Base-by-base conservation (phyloP, 2,113 vertebrate genomes). In the Orcinus orca region DNA sequence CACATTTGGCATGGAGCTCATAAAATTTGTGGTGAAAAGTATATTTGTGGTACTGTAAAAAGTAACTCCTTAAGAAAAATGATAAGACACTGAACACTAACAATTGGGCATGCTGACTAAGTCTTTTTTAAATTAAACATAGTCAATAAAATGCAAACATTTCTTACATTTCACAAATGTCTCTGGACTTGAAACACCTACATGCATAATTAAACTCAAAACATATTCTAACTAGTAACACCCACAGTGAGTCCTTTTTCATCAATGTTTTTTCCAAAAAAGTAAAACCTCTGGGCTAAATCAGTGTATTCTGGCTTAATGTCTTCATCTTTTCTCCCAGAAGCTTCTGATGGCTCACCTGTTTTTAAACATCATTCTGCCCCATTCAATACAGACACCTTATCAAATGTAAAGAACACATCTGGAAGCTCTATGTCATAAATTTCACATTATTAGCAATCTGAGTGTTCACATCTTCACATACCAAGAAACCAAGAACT, bases 111-210 rank as follows among this genome's bases (percentile, higher is more conserved):
- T 80, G 76, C 23, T n/a, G 62, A 73, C 68, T 38, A 83, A 93
- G 44, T 36, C 31, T 50, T 95, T 14, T 92, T 71, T 33, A 12
- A 53, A 96, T 18, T 74, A 44, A 89, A 29, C 25, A 71, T 41
- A 85, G 55, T 80, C 85, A 85, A 74, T 82, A 82, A 67, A 67
- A 67, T 38, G 65, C 31, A 91, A n/a, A 55, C 90, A n/a, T 87
- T 89, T 83, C 73, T 92, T 81, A 82, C 18, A 87, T 68, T 93
- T 91, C 65, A 95, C 41, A 90, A 31, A 60, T 53, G 31, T 55
- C 15, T 95, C 70, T 93, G 63, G 60, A 76, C 90, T 93, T 91
- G 74, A 81, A 84, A 89, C 25, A 80, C 33, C 58, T 94, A 36
- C 11, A 31, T 25, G 9, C 18, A 73, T 79, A 88, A 82, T 36